phyloP scores from a whole-genome alignment of 2,113 vertebrate species.

The Damaliscus lunatus region DNA sequence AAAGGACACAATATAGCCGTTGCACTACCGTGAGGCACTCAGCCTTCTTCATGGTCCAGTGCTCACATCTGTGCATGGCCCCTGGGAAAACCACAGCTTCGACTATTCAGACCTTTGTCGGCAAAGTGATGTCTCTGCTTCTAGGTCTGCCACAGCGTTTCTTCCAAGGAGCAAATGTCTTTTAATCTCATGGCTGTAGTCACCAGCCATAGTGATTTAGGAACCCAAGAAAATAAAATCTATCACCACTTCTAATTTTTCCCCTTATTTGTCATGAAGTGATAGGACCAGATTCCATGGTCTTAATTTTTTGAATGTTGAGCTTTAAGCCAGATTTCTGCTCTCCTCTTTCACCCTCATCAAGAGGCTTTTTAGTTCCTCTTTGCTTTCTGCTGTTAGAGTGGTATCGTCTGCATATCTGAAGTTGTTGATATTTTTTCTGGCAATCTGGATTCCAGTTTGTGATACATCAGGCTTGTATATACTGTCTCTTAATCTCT shows the following conservation, averaged over 20 bases:
- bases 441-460: background rate
- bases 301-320: background rate
- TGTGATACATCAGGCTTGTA: background rate
- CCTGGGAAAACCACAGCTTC: accelerated
- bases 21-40: accelerated
- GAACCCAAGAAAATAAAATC: background rate
- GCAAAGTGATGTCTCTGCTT: background rate
- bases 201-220: background rate
- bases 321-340: background rate
- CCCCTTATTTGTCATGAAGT: background rate
- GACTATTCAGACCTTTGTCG: accelerated
- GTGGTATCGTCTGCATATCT: background rate
- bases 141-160: background rate
- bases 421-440: background rate
- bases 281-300: background rate
- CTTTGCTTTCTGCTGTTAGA: background rate
- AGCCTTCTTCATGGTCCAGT: accelerated
- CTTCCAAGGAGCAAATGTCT: background rate
- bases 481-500: background rate
- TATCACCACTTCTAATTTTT: background rate
- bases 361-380: background rate
- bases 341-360: background rate
- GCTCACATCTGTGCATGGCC: accelerated
- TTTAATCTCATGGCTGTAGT: background rate
- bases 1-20: accelerated